Base-by-base conservation (phyloP, 2,113 vertebrate species). In the Prinia subflava region DNA sequence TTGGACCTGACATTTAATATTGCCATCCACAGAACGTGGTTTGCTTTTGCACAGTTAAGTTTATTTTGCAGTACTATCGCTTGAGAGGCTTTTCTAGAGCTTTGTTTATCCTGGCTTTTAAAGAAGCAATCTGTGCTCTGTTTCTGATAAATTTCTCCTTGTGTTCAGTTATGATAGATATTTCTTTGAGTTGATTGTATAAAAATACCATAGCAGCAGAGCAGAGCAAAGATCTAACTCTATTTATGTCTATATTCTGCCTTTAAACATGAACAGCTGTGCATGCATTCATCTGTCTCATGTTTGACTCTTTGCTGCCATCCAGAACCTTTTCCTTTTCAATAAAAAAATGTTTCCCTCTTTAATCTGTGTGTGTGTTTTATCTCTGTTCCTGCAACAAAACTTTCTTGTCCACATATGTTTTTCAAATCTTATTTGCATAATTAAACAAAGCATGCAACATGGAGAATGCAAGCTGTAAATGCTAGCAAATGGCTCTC, bases 261-360 rank as follows among this genome's bases (percentile, higher is more conserved):
- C 90, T 96, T 98, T 98, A 97, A 98, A 95, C 93, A 96, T 49
- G 95, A 98, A 94, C 97, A 98, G 97, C 97, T 98, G 97, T 97
- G 91, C 94, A 94, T 33, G 95, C 94, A 96, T 88, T 95, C 92
- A 90, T 97, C 95, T 97, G 96, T 89, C 95, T 98, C 87, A 56
- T 65, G 92, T 97, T 94, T 97, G 92, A 96, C 87, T 94, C 80
- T 65, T 73, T 53, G 80, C 95, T 96, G 94, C 92, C 80, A 82
- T 96, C 97, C 96, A 92, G 96, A 96, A 95, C 95, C 85, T 97
- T 96, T 91, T 95, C 90, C 75, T 83, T 93, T 90, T 80, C 77
- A 93, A 97, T 93, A 97, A 98, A 97, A 94, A 96, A 97, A 96
- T 92, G 57, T 86, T 97, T 94, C 92, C 75, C 82, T 67, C 88